Percentiles rank a stretch among this genome's conserved stretches.
These are phyloP conservation scores for Noctua janthe DNA, from an alignment of 2,888 invertebrate genomes.

Conservation along the genomic window DNA sequence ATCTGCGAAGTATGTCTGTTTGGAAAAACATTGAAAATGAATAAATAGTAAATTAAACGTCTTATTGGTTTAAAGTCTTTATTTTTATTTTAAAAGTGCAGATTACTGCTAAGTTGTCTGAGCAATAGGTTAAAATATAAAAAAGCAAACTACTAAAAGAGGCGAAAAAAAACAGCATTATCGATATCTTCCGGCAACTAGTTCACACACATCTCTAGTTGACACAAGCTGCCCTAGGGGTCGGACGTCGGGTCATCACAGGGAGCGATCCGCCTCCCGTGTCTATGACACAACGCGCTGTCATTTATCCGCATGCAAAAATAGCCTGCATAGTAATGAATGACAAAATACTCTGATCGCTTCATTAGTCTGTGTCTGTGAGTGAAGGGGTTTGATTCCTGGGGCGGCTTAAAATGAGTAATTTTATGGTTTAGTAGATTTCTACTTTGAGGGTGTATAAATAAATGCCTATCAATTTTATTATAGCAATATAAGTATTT, in stretches of 20 bases:
- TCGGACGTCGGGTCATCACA: slow-evolving; percentile 83
- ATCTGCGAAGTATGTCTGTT: not conserved
- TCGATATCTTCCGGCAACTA: slow-evolving; percentile 21
- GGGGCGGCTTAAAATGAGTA: not conserved
- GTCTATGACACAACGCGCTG: slow-evolving; percentile 80
- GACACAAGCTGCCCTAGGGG: slow-evolving; percentile 75
- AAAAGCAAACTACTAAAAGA: not conserved
- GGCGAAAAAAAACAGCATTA: not conserved
- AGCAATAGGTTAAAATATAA: not conserved
- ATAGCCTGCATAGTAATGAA: slow-evolving; percentile 61
- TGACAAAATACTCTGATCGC: slow-evolving; percentile 51
- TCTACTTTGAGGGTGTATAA: not conserved
- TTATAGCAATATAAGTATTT: not conserved
- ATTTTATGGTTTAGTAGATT: not conserved
- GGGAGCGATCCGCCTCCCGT: slow-evolving; percentile 78
- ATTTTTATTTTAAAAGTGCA: not conserved
- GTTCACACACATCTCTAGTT: slow-evolving; percentile 69
- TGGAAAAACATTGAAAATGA: not conserved
- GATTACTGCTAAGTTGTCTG: not conserved
- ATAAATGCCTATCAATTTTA: not conserved
- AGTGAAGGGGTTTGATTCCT: slow-evolving; percentile 12
- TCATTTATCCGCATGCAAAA: slow-evolving; percentile 78
- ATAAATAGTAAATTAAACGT: too few relatives aligned
- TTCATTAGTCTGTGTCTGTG: slow-evolving; percentile 41
- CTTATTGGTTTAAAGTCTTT: too few relatives aligned